Conservation (phyloP, 2,888 invertebrate species). For the Formica aserva region DNA sequence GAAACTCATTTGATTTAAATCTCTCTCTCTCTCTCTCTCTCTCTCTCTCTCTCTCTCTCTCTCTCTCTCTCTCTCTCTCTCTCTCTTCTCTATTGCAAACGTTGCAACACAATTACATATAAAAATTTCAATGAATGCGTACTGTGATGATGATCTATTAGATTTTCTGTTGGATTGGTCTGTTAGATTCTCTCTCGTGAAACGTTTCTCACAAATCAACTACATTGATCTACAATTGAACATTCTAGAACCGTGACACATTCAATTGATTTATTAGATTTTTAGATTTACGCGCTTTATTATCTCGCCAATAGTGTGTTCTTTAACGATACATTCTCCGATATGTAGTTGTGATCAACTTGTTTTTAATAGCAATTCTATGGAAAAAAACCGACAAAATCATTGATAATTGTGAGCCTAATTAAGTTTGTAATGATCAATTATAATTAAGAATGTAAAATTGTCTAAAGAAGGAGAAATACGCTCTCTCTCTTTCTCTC, state of each 20-base stretch:
- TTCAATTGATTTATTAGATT: background rate
- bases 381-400: background rate
- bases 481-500: background rate
- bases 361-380: background rate
- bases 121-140: background rate
- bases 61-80: background rate
- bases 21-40: background rate
- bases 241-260: background rate
- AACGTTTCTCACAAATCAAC: background rate
- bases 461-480: conserved; percentile 25
- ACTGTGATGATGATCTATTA: background rate
- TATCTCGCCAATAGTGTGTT: background rate
- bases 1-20: background rate
- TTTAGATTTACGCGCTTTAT: background rate
- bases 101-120: background rate
- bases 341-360: background rate
- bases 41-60: background rate
- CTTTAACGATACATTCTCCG: background rate
- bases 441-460: background rate
- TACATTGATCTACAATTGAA: background rate
- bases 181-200: background rate
- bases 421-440: background rate
- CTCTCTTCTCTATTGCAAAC: background rate
- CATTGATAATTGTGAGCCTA: background rate
- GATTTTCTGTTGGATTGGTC: too few species aligned